Evolutionary conservation across 2,888 invertebrate genomes (phyloP).

Genomic region (Mythimna pallens): DNA sequence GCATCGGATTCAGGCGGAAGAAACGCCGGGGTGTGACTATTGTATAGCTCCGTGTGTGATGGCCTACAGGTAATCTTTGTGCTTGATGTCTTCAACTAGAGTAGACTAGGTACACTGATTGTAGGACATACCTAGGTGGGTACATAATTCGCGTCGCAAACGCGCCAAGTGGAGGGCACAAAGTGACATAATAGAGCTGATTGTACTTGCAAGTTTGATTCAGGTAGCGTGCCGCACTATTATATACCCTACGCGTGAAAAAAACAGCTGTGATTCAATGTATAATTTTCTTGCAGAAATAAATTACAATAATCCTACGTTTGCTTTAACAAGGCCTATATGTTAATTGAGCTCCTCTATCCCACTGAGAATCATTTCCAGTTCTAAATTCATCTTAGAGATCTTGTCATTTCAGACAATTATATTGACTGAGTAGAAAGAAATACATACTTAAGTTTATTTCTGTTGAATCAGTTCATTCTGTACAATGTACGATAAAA

Average conservation of each 20-base stretch:
- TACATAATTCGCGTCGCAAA: constrained; percentile 65
- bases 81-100: no score
- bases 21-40: no score
- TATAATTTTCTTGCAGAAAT: constrained; percentile 62
- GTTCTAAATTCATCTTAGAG: constrained; percentile 27
- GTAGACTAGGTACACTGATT: constrained; percentile 27
- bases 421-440: background rate
- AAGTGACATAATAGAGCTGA: constrained; percentile 49
- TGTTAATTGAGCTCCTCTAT: constrained; percentile 55
- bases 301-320: constrained; percentile 54
- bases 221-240: constrained; percentile 61
- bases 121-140: constrained; percentile 13
- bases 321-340: constrained; percentile 48
- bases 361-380: constrained; percentile 48
- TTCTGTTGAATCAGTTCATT: constrained; percentile 9
- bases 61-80: no score
- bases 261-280: constrained; percentile 52
- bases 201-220: constrained; percentile 58
- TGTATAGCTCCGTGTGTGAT: no score
- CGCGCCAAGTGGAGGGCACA: constrained; percentile 52
- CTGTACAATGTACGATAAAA: constrained; percentile 9
- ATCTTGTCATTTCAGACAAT: constrained; percentile 23
- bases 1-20: no score
- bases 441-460: background rate
- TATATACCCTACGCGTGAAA: constrained; percentile 62